phyloP scores from a whole-genome alignment of 2,797 vertebrate species.

The Rhynchonycteris naso region DNA sequence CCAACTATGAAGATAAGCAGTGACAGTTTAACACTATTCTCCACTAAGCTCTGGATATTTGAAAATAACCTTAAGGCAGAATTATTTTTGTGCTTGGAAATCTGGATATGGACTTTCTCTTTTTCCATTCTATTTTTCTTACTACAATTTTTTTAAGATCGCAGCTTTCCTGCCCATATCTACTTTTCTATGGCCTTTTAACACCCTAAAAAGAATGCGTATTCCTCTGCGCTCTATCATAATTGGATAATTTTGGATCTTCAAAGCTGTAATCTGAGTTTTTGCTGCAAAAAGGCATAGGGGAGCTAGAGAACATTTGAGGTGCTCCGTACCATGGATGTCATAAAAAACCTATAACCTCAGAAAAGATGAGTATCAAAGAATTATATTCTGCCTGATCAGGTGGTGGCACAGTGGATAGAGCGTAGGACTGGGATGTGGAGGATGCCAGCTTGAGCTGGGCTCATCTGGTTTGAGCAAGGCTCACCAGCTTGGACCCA shows the following conservation, averaged over 20 bases:
- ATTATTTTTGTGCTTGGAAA: neutral
- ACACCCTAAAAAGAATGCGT: neutral
- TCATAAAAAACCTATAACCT: neutral
- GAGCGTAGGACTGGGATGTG: too few species aligned
- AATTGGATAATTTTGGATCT: neutral
- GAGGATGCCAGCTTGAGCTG: too few species aligned
- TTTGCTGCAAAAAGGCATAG: neutral
- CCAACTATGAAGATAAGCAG: neutral
- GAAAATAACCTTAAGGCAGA: neutral
- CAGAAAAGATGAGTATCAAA: neutral
- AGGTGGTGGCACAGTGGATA: too few species aligned
- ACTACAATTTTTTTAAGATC: neutral
- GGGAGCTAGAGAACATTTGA: neutral
- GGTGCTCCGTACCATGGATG: neutral
- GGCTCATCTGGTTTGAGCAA: too few species aligned
- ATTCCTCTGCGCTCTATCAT: neutral
- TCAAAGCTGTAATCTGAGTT: neutral
- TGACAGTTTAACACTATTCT: neutral
- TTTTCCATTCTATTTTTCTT: neutral
- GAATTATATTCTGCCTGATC: neutral
- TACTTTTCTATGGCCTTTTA: neutral
- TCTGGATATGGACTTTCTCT: neutral
- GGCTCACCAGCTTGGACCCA: too few species aligned
- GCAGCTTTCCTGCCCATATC: neutral
- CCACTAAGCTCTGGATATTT: neutral